These are phyloP conservation scores for Oscheius sp. DNA, from an alignment of 2,888 invertebrate species.

Conservation along the genomic window DNA sequence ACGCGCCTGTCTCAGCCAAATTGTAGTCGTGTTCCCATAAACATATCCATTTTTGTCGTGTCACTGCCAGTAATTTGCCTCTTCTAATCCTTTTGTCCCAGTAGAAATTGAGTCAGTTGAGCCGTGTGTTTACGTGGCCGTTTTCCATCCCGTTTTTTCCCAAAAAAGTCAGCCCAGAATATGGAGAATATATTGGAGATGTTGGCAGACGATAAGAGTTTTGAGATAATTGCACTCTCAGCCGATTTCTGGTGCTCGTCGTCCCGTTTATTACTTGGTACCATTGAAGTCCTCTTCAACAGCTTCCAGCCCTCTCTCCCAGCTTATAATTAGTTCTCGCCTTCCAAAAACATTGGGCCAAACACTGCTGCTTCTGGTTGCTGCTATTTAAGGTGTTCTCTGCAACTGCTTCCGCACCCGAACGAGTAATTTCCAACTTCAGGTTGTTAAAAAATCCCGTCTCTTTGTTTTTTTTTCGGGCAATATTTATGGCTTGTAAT, in stretches of 20 bases:
- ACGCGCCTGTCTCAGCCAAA: not conserved
- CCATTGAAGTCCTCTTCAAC: not conserved
- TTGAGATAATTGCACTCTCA: slow-evolving; percentile 21
- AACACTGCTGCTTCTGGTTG: not conserved
- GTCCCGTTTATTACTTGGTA: not conserved
- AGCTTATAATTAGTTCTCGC: slow-evolving; percentile 1
- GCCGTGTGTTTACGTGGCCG: slow-evolving; percentile 8
- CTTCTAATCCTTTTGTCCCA: slow-evolving; percentile 16
- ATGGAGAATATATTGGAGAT: slow-evolving; percentile 17
- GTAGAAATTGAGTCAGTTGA: slow-evolving; percentile 21
- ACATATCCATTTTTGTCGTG: not conserved
- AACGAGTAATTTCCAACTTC: not conserved
- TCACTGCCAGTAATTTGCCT: slow-evolving; percentile 8
- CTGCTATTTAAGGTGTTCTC: slow-evolving; percentile 24
- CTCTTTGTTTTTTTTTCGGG: too few species aligned
- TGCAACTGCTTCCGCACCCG: slow-evolving; percentile 6
- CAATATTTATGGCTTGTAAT: too few species aligned
- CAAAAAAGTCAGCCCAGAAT: not conserved
- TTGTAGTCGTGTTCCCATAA: not conserved
- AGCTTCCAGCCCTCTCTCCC: not conserved
- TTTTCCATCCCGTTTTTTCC: not conserved
- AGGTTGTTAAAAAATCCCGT: too few species aligned
- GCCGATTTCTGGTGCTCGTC: not conserved
- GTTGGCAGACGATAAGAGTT: slow-evolving; percentile 18
- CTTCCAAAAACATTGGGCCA: not conserved